Evolutionary conservation across 2,797 vertebrate genomes (phyloP), one percentile per base, ranked within the genome.

Genomic region (Passerculus sandwichensis): DNA sequence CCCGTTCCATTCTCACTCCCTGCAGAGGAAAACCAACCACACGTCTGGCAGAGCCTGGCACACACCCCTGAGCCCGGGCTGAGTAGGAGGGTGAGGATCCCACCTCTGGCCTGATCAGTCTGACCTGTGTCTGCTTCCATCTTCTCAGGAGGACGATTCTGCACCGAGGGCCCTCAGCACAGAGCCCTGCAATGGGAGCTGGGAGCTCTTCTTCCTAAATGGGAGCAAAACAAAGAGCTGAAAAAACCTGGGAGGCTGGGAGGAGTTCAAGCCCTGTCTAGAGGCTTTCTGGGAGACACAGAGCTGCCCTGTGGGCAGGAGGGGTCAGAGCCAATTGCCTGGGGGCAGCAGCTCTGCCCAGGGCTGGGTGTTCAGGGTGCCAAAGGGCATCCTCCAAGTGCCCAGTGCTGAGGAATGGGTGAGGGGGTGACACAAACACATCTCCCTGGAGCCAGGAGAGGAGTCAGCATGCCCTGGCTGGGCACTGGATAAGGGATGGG

Each of bases 321-420:
- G 51, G 59, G 80, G 86, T 79, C 84, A 86, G 82, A 85, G 67
- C 66, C 92, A 56, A 64, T 51, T 85, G 84, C 74, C 80, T 89
- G 95, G 67, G 89, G 60, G 15, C 22, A 72, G 80, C 40, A 85
- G 56, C 84, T 62, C 71, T 92, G 74, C 51, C 22, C 62, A 18
- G 53, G 71, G 38, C 84, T 85, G 47, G 70, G n/a, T 72, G n/a
- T 25, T 84, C 62, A 17, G 62, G 59, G 67, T 59, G 78, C 70
- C 91, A 87, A 87, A 50, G 71, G 34, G 51, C 54, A 54, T 54
- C 54, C 51, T 80, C 34, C 4, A 57, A 61, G 30, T 81, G 4
- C 3, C 40, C 40, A 40, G 40, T 40, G 40, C 40, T 78, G 83
- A 50, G 11, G 36, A 54, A 77, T 3, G 3, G 23, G 36, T 5